These are phyloP conservation scores for Vireo altiloquus DNA, from an alignment of 2,113 vertebrate genomes.

Conservation along the genomic window DNA sequence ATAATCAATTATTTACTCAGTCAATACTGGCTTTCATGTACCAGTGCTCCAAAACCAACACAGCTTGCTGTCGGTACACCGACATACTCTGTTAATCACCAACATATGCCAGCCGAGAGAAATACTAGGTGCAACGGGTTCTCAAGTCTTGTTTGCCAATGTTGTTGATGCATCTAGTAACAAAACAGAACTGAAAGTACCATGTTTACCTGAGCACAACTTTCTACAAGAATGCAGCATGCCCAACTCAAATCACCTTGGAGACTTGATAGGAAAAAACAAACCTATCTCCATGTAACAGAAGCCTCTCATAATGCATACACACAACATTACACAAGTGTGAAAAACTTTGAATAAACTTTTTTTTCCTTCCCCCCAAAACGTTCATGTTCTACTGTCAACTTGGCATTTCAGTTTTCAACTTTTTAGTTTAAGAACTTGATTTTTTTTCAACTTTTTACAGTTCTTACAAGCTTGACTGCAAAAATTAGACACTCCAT, in stretches of 20 bases:
- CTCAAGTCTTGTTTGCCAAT: not conserved
- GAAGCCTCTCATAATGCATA: not conserved
- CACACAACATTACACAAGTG: not conserved
- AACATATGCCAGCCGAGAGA: rapidly evolving
- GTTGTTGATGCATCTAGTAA: not conserved
- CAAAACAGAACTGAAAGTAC: not conserved
- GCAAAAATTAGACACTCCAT: not conserved
- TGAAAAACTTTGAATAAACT: not conserved
- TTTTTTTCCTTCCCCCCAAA: not conserved
- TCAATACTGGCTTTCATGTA: not conserved
- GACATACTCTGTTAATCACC: not conserved
- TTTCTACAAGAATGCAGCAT: not conserved
- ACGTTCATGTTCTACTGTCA: not conserved
- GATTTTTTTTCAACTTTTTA: not conserved
- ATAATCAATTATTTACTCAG: not conserved
- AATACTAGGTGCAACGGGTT: not conserved
- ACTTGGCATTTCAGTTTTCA: not conserved
- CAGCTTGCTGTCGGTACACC: not conserved
- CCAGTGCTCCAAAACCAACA: not conserved
- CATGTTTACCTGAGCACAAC: not conserved
- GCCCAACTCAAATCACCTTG: not conserved
- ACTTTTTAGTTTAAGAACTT: not conserved
- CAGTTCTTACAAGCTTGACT: not conserved
- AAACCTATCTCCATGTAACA: not conserved
- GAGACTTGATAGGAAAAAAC: not conserved